phyloP scores from a whole-genome alignment of 1,140 invertebrate genomes.

The Conus ventricosus region DNA sequence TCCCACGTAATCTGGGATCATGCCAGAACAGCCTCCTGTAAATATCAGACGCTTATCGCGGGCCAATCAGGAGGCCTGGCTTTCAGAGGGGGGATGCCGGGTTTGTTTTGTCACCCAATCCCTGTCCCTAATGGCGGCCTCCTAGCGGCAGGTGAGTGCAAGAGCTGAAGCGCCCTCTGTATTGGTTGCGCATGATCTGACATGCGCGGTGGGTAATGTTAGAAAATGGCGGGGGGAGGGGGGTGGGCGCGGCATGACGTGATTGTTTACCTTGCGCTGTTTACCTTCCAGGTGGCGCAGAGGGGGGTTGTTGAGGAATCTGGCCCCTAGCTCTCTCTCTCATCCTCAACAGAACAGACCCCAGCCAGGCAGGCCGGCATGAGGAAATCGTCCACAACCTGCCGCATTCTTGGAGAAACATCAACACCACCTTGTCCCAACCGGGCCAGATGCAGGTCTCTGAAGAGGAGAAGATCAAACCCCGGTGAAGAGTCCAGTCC shows the following conservation, averaged over 20 bases:
- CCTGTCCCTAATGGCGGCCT: constrained; percentile 14
- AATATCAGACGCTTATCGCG: constrained; percentile 13
- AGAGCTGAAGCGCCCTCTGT: not conserved
- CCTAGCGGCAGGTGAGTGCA: not conserved
- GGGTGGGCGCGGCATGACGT: not conserved
- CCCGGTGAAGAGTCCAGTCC: not conserved
- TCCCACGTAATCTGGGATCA: constrained; percentile 14
- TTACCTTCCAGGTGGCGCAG: not conserved
- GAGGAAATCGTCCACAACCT: not conserved
- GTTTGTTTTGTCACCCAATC: constrained; percentile 29
- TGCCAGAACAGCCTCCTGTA: not conserved
- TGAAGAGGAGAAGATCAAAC: not conserved
- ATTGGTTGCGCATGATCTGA: constrained; percentile 25
- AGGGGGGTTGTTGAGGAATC: not conserved
- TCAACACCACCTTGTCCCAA: not conserved
- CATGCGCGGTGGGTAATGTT: constrained; percentile 5
- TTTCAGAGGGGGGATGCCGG: not conserved
- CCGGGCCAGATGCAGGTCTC: not conserved
- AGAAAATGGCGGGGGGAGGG: not conserved
- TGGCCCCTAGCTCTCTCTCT: not conserved
- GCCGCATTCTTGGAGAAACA: not conserved
- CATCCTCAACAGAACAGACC: not conserved
- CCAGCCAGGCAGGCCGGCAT: no score
- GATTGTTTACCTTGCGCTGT: not conserved
- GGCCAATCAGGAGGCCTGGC: not conserved